A percentile compares a stretch with the other conserved stretches of the same genome.
Conservation (phyloP, 1,140 invertebrate species). For the Cyclargus thomasi region DNA sequence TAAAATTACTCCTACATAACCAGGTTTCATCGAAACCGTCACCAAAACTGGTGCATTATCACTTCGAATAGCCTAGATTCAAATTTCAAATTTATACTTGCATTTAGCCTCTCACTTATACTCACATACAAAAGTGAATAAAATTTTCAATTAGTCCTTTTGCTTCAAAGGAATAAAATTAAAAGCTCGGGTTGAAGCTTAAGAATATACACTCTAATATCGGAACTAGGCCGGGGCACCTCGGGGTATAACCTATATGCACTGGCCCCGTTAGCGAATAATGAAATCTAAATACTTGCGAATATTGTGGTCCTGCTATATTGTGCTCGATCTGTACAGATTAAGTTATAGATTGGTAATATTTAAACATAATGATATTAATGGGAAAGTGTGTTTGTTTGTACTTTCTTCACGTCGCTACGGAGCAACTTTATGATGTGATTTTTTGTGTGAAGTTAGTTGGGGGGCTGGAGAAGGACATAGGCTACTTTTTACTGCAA, state of each 20-base stretch:
- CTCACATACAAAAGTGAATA: neutral
- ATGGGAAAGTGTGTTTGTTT: no score
- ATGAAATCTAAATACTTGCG: neutral
- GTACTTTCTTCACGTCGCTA: no score
- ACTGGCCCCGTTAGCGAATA: neutral
- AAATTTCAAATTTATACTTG: no score
- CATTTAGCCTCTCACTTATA: neutral
- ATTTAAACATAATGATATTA: no score
- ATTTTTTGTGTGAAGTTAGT: no score
- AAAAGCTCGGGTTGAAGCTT: neutral
- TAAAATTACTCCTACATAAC: no score
- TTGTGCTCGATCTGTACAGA: no score
- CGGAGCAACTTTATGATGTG: no score
- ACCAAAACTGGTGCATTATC: no score
- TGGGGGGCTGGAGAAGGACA: constrained; percentile 14
- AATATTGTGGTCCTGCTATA: neutral
- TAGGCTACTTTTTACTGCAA: constrained; percentile 4
- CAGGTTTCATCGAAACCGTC: no score
- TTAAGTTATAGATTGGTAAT: no score
- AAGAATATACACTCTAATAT: constrained; percentile 3
- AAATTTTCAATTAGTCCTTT: neutral
- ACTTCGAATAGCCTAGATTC: no score
- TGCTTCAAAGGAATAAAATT: neutral
- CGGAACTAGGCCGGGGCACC: neutral
- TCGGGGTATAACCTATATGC: neutral